Evolutionary conservation across 1,140 invertebrate genomes (phyloP), one percentile per base, ranked within the genome.

Genomic region (Bombyx mori): DNA sequence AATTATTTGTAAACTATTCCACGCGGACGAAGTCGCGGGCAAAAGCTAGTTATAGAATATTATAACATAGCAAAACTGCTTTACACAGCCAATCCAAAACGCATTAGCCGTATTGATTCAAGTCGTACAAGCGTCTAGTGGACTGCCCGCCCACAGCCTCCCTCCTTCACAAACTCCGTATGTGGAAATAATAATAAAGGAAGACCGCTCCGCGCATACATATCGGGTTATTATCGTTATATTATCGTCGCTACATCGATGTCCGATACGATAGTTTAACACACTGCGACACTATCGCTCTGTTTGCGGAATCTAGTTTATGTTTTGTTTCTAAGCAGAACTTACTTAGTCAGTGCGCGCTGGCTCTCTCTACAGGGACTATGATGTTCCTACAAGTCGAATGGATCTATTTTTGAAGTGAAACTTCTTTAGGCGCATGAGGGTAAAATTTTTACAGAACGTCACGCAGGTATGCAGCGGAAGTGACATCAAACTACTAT

Each of bases 181-280:
- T 81, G 82, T 78, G 78, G 82, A 77, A 77, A 85, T 81, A 82
- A 82, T 85, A 81, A 80, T 81, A 82, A 82, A 81, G 72, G 73
- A 63, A 35, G 65, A 51, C 63, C 69, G 73, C 71, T 66, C 45
- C 47, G 65, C 66, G 82, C 77, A 82, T 85, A 85, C 72, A 69
- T 73, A 85, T 81, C 58, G 73, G 8, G 49, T 57, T 60, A 75
- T 82, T 82, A 83, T 73, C 75, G 70, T 63, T 60, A 68, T 73
- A 67, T 74, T 72, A 75, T 75, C 69, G 69, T 42, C 53, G 65
- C 58, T 63, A 68, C 68, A 72, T 68, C 67, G 69, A 65, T 67
- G 54, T 55, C 35, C 10, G 44, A 12, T 43, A 44, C 45, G 26
- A 44, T 12, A 49, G 45, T 56, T 56, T 56, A 56, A 56, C 45